These are phyloP conservation scores for Sus cebifrons DNA, from an alignment of 2,797 vertebrate species.

Conservation along the genomic window DNA sequence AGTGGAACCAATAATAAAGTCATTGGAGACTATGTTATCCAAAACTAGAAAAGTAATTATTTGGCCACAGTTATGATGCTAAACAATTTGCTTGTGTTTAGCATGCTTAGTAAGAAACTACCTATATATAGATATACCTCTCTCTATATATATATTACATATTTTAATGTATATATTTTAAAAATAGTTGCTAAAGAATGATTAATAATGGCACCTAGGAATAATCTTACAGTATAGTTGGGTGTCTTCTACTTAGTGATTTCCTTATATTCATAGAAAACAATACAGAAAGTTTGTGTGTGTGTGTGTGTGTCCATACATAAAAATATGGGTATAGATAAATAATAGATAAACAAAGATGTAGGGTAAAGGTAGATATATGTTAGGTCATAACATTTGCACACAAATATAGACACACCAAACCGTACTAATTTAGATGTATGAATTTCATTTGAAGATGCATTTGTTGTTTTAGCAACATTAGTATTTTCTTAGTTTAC, in stretches of 20 bases:
- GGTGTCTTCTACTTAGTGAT: not conserved
- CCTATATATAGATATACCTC: not conserved
- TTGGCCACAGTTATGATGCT: constrained; percentile 30
- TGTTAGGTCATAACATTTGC: not conserved
- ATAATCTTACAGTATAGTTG: not conserved
- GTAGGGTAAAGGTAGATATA: not conserved
- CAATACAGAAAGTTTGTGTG: not conserved
- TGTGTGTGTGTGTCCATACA: not conserved
- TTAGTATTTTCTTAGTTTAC: not conserved
- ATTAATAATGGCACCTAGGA: not conserved
- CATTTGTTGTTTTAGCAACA: not conserved
- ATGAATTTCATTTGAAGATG: not conserved
- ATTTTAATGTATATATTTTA: not conserved
- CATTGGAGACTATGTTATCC: constrained; percentile 30
- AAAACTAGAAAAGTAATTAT: constrained; percentile 39
- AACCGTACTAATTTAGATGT: not conserved
- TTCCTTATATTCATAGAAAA: not conserved
- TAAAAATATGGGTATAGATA: not conserved
- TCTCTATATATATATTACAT: not conserved
- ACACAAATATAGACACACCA: not conserved
- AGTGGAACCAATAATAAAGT: constrained; percentile 72
- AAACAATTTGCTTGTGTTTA: constrained; percentile 40
- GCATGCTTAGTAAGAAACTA: not conserved
- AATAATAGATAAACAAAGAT: not conserved
- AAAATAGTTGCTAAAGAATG: not conserved